These are phyloP conservation scores for Heliocidaris tuberculata DNA, from an alignment of 35 echinoderm and acorn worm genomes.

Conservation along the genomic window DNA sequence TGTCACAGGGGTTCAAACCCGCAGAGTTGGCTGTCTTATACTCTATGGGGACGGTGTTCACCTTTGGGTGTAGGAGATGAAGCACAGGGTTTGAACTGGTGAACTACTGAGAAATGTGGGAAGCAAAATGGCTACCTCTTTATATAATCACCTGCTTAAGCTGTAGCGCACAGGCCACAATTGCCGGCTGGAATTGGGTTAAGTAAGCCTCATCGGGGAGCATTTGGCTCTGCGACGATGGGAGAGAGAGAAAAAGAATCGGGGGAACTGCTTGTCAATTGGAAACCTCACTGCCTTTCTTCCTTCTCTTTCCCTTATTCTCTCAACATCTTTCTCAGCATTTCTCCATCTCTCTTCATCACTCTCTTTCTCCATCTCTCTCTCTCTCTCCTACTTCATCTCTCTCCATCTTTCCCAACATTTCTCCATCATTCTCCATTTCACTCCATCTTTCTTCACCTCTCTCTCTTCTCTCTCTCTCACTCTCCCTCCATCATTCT, in stretches of 20 bases:
- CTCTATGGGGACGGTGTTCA: not conserved
- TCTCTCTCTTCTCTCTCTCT: not conserved
- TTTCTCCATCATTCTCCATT: not conserved
- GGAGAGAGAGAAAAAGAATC: not conserved
- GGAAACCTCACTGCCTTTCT: not conserved
- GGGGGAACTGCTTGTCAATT: slow-evolving; percentile 23
- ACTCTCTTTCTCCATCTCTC: not conserved
- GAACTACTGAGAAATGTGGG: slow-evolving; percentile 1
- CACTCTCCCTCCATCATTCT: not conserved
- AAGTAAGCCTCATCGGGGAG: slow-evolving; percentile 48
- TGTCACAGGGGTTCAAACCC: not conserved
- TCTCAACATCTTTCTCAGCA: not conserved
- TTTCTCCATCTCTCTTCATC: not conserved
- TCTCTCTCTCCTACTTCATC: not conserved
- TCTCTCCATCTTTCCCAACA: not conserved
- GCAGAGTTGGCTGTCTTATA: not conserved
- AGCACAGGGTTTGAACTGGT: not conserved
- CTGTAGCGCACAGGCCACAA: slow-evolving; percentile 5
- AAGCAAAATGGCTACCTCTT: slow-evolving; percentile 33
- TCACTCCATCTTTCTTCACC: not conserved
- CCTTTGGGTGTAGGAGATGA: not conserved
- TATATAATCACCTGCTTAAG: slow-evolving; percentile 51
- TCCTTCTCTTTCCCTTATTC: not conserved
- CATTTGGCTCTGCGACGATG: not conserved
- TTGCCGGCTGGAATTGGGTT: slow-evolving; percentile 21